Conservation (phyloP, 2,113 vertebrate species). For the Acanthisitta chloris region DNA sequence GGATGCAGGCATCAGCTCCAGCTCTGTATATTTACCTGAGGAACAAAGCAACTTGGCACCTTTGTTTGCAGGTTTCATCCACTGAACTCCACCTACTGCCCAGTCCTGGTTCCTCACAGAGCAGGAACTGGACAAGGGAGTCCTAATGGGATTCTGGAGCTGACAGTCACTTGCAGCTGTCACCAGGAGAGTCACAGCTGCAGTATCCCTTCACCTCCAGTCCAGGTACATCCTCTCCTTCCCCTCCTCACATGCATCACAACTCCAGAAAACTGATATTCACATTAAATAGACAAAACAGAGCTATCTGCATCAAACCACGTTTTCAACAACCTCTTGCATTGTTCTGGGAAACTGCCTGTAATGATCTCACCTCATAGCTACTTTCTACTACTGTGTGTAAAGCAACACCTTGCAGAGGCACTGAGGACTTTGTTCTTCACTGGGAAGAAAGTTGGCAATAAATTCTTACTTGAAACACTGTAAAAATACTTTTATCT, state of each 20-base stretch:
- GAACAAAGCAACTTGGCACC: background rate
- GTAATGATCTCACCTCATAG: background rate
- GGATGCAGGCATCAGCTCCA: background rate
- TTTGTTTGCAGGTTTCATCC: background rate
- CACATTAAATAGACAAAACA: background rate
- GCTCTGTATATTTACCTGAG: background rate
- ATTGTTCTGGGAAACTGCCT: background rate
- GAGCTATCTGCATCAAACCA: background rate
- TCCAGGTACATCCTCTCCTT: background rate
- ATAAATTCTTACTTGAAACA: background rate
- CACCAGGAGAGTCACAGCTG: background rate
- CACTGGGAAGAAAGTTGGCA: background rate
- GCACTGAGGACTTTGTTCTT: background rate
- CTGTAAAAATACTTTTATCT: background rate
- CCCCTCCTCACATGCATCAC: fast-evolving
- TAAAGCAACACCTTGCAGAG: background rate
- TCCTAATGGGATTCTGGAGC: too few relatives aligned
- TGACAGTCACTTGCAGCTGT: background rate
- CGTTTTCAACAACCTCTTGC: background rate
- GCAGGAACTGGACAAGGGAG: background rate
- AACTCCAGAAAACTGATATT: background rate
- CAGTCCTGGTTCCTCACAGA: background rate
- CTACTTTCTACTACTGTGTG: background rate
- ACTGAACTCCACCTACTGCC: background rate
- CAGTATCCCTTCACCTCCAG: background rate